Base-by-base conservation (phyloP, 1,140 invertebrate species). In the Drosophila busckii region DNA sequence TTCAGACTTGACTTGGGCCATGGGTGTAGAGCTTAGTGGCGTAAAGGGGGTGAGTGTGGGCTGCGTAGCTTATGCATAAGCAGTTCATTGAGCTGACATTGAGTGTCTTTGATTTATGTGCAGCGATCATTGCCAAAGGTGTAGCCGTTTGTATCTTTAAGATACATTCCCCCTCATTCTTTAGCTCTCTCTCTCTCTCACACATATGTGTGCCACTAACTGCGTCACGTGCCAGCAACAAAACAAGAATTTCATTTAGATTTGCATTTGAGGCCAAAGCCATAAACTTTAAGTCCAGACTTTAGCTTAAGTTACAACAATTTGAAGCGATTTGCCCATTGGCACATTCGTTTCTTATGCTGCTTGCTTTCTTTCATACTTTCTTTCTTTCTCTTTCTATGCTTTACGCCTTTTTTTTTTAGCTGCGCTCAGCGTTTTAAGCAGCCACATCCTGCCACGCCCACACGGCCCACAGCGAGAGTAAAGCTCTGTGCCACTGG, bases 201-300 rank as follows among this genome's bases (percentile, higher is more conserved):
- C 8, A 9, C 4, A 19, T 7, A n/a, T 5, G 8, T 5, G 1
- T 4, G 13, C 1, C 16, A 82, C 73, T 80, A 80, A 80, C 82
- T 80, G 73, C 82, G 73, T 80, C 73, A 80, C 73, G 73, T 80
- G 69, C 75, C 69, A 82, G 65, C 75, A 80, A 80, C 73, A 80
- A 80, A 80, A 80, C 73, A 80, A 80, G 82, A 80, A 80, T 80
- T 80, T 80, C 73, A 82, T 82, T 80, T 80, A 80, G 82, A 82
- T 80, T 75, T 75, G 42, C 68, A 73, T 69, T 71, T 65, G 68
- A n/a, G n/a, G n/a, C n/a, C n/a, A n/a, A n/a, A n/a, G n/a, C n/a
- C n/a, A n/a, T n/a, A n/a, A n/a, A n/a, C n/a, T n/a, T n/a, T n/a
- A n/a, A n/a, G n/a, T n/a, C n/a, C n/a, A n/a, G n/a, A n/a, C n/a